phyloP scores from a whole-genome alignment of 2,888 invertebrate genomes.

The Zaprionus obscuricornis region DNA sequence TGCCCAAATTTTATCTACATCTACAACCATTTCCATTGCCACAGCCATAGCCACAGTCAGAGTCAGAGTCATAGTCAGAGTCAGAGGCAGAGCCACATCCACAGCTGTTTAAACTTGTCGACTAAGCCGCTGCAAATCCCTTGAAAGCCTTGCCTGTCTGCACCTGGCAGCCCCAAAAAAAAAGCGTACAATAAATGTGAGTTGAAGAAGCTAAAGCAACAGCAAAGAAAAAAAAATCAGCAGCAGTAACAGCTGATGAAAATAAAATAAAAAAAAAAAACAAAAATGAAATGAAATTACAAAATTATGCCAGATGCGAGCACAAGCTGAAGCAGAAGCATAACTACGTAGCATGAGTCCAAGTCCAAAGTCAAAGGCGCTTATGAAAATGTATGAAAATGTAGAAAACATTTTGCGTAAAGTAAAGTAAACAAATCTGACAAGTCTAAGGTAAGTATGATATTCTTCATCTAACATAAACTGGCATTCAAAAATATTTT shows the following conservation, averaged over 20 bases:
- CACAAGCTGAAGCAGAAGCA: conserved; percentile 33
- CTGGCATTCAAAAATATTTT: neutral
- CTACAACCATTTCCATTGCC: too few relatives aligned
- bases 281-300: conserved; percentile 67
- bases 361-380: conserved; percentile 44
- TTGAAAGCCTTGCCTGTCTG: conserved; percentile 64
- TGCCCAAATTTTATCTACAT: conserved; percentile 10
- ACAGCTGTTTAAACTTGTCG: conserved; percentile 67
- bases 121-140: conserved; percentile 70
- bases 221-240: conserved; percentile 20
- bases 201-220: conserved; percentile 19
- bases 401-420: conserved; percentile 18
- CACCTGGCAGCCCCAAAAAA: conserved; percentile 53
- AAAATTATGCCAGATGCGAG: conserved; percentile 74
- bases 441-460: conserved; percentile 29
- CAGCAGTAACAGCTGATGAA: conserved; percentile 12
- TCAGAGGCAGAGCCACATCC: conserved; percentile 37
- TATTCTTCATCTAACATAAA: conserved; percentile 3
- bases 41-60: too few relatives aligned
- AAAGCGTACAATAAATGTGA: conserved; percentile 27
- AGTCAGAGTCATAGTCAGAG: too few relatives aligned
- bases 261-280: conserved; percentile 14
- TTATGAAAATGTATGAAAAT: conserved; percentile 42
- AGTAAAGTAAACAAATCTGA: conserved; percentile 48
- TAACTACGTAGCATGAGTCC: conserved; percentile 17